Evolutionary conservation across 2,113 vertebrate species (phyloP).

Genomic region (Tauraco erythrolophus): DNA sequence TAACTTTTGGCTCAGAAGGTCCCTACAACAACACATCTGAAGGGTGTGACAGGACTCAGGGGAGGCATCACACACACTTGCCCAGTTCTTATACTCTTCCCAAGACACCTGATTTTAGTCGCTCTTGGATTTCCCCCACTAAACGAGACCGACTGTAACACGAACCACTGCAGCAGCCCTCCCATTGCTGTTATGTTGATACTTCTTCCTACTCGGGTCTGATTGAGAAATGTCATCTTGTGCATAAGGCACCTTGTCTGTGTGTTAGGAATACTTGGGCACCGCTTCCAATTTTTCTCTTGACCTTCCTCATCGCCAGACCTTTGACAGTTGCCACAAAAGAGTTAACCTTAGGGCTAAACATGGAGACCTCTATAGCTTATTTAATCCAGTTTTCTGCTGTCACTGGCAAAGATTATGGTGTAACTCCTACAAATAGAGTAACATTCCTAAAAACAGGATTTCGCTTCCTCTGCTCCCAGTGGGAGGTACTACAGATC

Average conservation of each 20-base stretch:
- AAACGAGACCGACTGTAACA: background rate
- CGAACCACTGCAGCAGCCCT: background rate
- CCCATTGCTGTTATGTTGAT: background rate
- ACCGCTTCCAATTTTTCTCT: background rate
- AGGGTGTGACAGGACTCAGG: background rate
- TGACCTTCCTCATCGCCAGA: background rate
- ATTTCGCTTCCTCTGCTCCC: background rate
- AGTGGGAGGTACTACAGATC: background rate
- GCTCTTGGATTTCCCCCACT: background rate
- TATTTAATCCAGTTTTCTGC: background rate
- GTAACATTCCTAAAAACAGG: background rate
- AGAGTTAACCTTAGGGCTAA: background rate
- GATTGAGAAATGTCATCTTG: background rate
- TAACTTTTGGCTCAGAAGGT: background rate
- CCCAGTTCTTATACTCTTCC: background rate
- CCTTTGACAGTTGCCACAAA: background rate
- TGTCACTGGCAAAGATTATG: background rate
- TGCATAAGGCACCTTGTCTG: background rate
- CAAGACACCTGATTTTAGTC: background rate
- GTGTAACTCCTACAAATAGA: background rate
- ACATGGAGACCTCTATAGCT: background rate
- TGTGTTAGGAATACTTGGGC: background rate
- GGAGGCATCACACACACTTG: background rate
- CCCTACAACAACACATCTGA: background rate
- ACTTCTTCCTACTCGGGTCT: background rate